Evolutionary conservation across 1,140 invertebrate genomes (phyloP).

Genomic region (Heliconius melpomene): DNA sequence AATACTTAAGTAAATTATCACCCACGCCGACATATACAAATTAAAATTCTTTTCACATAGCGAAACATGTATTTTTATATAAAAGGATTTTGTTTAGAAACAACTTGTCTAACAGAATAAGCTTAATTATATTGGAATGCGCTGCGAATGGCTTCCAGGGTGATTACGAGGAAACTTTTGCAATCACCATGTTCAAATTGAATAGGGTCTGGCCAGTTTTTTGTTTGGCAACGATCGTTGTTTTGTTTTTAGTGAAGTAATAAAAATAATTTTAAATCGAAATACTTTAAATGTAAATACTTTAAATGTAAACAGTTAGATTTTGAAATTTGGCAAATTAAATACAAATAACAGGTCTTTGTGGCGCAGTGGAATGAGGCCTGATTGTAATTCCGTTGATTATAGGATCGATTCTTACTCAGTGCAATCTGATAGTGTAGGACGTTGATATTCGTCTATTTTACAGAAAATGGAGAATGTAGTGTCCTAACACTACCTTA

Average conservation of each 20-base stretch:
- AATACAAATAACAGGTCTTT: too few species aligned
- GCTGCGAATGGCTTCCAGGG: constrained; percentile 15
- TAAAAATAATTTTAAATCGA: constrained; percentile 1
- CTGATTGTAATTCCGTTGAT: not conserved
- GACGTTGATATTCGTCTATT: not conserved
- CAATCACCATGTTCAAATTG: constrained; percentile 25
- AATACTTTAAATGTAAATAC: not conserved
- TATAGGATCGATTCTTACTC: not conserved
- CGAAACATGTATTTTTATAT: not conserved
- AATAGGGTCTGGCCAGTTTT: constrained; percentile 21
- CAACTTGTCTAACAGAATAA: constrained; percentile 17
- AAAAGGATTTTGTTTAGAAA: not conserved
- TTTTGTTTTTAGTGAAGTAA: not conserved
- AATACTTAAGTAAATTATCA: too few species aligned
- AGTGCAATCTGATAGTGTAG: not conserved
- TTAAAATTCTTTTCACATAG: not conserved
- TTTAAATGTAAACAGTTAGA: not conserved
- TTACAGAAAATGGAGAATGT: not conserved
- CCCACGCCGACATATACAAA: not conserved
- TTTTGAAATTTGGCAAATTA: not conserved
- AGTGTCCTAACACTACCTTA: not conserved
- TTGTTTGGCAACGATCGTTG: not conserved
- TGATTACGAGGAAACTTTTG: constrained; percentile 25
- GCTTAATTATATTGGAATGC: constrained; percentile 29
- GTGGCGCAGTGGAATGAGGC: too few species aligned